These are phyloP conservation scores for Cololabis saira DNA, from an alignment of 2,113 vertebrate genomes.

Conservation along the genomic window DNA sequence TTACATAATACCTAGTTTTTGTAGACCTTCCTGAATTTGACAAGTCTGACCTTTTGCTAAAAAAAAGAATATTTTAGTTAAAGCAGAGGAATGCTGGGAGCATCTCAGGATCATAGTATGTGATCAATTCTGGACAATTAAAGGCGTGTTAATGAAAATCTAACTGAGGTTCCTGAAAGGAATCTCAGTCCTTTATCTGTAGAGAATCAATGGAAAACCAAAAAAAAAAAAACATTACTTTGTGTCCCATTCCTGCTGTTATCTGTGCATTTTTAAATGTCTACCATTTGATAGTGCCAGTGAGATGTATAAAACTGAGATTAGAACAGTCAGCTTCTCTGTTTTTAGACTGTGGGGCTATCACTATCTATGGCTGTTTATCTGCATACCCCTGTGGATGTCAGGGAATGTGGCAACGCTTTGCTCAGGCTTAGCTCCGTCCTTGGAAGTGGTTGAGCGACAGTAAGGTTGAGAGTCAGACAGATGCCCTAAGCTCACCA, in stretches of 20 bases:
- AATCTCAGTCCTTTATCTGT: constrained; percentile 28
- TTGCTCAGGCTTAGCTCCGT: constrained; percentile 55
- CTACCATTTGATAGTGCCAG: constrained; percentile 58
- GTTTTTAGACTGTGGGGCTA: constrained; percentile 51
- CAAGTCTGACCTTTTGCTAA: too few relatives aligned
- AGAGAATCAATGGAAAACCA: constrained; percentile 18
- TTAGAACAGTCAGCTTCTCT: constrained; percentile 51
- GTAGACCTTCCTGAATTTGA: too few relatives aligned
- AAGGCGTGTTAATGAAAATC: too few relatives aligned
- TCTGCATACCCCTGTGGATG: constrained; percentile 69
- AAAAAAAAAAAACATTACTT: too few relatives aligned
- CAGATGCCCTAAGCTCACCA: constrained; percentile 76
- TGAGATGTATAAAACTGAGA: constrained; percentile 51
- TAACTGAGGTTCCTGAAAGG: too few relatives aligned
- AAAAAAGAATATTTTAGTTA: too few relatives aligned
- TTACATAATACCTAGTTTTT: too few relatives aligned
- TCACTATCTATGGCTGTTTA: constrained; percentile 59
- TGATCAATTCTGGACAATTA: too few relatives aligned
- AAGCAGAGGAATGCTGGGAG: too few relatives aligned
- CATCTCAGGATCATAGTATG: too few relatives aligned
- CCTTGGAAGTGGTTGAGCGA: constrained; percentile 72
- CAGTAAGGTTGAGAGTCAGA: constrained; percentile 74
- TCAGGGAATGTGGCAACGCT: constrained; percentile 60
- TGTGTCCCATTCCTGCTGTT: constrained; percentile 32
- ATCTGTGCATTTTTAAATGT: constrained; percentile 57